These are phyloP conservation scores for Myiagra hebetior DNA, from an alignment of 2,113 vertebrate species.

Conservation along the genomic window DNA sequence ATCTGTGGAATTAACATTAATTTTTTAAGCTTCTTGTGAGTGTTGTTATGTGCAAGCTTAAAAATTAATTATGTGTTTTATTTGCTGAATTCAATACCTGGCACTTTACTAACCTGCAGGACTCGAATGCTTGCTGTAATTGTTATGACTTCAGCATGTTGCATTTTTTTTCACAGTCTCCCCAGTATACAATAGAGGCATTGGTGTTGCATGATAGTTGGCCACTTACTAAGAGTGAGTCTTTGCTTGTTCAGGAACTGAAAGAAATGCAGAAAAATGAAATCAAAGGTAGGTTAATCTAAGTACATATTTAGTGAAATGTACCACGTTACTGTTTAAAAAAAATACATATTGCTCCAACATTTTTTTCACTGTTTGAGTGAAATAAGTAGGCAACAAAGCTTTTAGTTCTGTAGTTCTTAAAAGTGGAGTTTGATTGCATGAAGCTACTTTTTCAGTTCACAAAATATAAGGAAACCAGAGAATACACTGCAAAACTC, in stretches of 20 bases:
- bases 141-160: background rate
- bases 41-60: background rate
- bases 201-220: slow-evolving; percentile 83
- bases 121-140: background rate
- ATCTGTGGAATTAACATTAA: background rate
- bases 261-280: slow-evolving; percentile 80
- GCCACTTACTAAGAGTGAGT: slow-evolving; percentile 78
- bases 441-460: background rate
- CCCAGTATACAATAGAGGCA: slow-evolving; percentile 84
- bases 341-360: background rate
- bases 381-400: background rate
- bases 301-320: background rate
- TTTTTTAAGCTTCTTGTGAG: slow-evolving; percentile 28
- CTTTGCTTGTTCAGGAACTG: slow-evolving; percentile 74
- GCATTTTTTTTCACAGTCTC: slow-evolving; percentile 69
- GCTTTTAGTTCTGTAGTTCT: background rate
- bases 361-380: background rate
- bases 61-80: background rate
- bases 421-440: background rate
- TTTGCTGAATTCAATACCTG: background rate
- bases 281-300: slow-evolving; percentile 73
- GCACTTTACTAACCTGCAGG: background rate
- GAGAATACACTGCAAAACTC: background rate
- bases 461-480: background rate
- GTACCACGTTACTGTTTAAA: background rate